Percentiles rank a stretch among this genome's conserved stretches.
phyloP scores from a whole-genome alignment of 2,888 invertebrate genomes.

The Patella pellucida region DNA sequence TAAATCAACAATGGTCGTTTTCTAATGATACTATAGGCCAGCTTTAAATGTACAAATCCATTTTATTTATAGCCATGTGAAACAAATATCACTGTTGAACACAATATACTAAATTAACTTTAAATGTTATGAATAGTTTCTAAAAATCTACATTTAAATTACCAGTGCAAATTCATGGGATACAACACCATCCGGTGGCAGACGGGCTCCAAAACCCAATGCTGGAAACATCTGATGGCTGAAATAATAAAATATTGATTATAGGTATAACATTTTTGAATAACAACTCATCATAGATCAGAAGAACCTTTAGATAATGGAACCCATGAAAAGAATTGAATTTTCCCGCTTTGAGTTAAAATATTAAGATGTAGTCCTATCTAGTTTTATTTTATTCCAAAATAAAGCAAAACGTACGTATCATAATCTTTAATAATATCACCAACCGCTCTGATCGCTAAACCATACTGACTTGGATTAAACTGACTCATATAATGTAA shows the following conservation, averaged over 20 bases:
- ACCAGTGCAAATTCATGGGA: conserved; percentile 74
- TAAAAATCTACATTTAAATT: conserved; percentile 32
- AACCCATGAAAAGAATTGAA: too few relatives aligned
- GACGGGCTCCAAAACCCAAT: conserved; percentile 74
- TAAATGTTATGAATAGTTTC: not conserved
- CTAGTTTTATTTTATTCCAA: too few relatives aligned
- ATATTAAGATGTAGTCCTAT: too few relatives aligned
- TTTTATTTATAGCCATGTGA: too few relatives aligned
- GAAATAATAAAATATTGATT: conserved; percentile 40
- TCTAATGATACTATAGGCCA: not conserved
- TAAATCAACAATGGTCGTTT: not conserved
- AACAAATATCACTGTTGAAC: not conserved
- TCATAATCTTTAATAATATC: conserved; percentile 73
- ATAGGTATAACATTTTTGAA: not conserved
- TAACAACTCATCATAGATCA: too few relatives aligned
- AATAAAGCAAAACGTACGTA: conserved; percentile 55
- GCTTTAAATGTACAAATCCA: too few relatives aligned
- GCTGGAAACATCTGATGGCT: conserved; percentile 75
- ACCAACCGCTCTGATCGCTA: conserved; percentile 72
- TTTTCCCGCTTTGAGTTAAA: too few relatives aligned
- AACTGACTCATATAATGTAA: conserved; percentile 72
- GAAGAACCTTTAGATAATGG: too few relatives aligned
- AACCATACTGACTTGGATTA: conserved; percentile 73
- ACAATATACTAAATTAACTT: not conserved
- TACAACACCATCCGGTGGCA: conserved; percentile 73